Evolutionary conservation across 1,140 invertebrate genomes (phyloP).

Genomic region (Bombus breviceps): DNA sequence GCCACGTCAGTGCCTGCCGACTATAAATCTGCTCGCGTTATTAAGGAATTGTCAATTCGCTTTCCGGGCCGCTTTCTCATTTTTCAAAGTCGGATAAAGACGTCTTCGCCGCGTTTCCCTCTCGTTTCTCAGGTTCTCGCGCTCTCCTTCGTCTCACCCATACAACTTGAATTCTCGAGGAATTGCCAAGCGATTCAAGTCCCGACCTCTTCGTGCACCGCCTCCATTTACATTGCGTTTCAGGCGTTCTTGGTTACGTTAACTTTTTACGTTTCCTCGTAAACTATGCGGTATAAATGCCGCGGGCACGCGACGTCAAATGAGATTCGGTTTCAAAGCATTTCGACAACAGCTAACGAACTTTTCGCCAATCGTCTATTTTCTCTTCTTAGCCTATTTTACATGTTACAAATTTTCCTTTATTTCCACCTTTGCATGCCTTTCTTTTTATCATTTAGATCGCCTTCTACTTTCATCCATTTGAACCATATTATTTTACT

Average conservation of each 20-base stretch:
- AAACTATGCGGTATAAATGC: conserved; percentile 5
- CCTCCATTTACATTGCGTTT: conserved; percentile 45
- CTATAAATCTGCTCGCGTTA: conserved; percentile 17
- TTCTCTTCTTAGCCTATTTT: background rate
- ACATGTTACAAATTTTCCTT: background rate
- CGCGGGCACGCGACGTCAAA: conserved; percentile 22
- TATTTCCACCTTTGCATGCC: no score
- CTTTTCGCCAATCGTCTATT: background rate
- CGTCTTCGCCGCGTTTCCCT: background rate
- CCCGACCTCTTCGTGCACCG: background rate
- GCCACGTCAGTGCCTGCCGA: no score
- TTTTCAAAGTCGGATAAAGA: conserved; percentile 18
- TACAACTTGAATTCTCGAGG: background rate
- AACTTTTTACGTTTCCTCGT: conserved; percentile 30
- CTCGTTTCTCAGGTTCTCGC: background rate
- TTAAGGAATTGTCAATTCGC: conserved; percentile 19
- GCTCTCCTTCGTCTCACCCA: background rate
- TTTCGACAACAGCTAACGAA: conserved; percentile 11
- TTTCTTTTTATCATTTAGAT: no score
- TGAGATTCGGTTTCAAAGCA: background rate
- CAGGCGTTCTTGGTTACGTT: conserved; percentile 5
- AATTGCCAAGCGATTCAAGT: background rate
- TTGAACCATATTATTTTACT: no score
- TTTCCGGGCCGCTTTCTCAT: background rate
- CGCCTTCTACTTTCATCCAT: no score